These are phyloP conservation scores for Opisthograptis luteolata DNA, from an alignment of 2,888 invertebrate species.

Conservation along the genomic window DNA sequence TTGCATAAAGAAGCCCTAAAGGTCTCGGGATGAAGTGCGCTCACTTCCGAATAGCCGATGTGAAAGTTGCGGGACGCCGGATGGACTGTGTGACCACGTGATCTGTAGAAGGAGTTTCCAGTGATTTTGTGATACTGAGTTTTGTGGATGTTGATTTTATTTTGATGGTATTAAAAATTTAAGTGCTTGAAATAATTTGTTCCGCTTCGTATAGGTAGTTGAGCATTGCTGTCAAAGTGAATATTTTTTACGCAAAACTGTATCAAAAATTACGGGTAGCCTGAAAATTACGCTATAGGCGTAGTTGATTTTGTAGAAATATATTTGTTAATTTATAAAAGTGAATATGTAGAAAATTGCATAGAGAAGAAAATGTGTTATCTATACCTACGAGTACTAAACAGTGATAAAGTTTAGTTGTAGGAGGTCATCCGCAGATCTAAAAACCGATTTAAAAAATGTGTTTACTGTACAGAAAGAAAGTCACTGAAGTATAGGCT, in stretches of 20 bases:
- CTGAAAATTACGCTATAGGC: too few relatives aligned
- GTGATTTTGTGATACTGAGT: constrained; percentile 41
- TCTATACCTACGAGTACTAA: too few relatives aligned
- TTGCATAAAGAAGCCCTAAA: constrained; percentile 43
- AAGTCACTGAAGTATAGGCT: too few relatives aligned
- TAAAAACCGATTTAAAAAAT: too few relatives aligned
- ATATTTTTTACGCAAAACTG: constrained; percentile 31
- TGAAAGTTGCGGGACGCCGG: constrained; percentile 46
- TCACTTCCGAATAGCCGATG: constrained; percentile 34
- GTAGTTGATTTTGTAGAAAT: background rate
- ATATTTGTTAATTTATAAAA: background rate
- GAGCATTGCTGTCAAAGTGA: background rate
- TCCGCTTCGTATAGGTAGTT: too few relatives aligned
- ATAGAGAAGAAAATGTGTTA: too few relatives aligned
- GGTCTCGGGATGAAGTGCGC: constrained; percentile 37
- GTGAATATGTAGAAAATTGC: too few relatives aligned
- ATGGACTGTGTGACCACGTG: constrained; percentile 43
- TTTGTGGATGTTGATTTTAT: constrained; percentile 23
- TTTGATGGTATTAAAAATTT: constrained; percentile 1
- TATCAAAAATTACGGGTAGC: constrained; percentile 35
- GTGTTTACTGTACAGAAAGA: too few relatives aligned
- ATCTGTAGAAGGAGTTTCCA: constrained; percentile 29
- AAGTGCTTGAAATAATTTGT: constrained; percentile 1
- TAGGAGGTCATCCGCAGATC: too few relatives aligned
- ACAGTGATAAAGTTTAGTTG: too few relatives aligned